Conservation (phyloP, 2,888 invertebrate species). For the Tenthredo scrophulariae region DNA sequence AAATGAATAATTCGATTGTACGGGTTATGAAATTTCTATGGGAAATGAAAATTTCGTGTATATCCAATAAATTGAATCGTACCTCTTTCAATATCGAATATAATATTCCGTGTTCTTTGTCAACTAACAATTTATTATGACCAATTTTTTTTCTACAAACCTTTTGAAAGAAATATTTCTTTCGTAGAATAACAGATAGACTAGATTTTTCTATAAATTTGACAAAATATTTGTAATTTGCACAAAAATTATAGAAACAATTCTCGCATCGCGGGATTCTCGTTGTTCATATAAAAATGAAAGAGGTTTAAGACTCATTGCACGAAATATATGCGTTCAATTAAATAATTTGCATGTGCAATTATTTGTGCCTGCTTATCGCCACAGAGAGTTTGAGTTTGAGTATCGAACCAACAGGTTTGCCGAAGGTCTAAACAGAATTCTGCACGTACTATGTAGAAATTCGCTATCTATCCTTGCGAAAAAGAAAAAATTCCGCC, state of each 20-base stretch:
- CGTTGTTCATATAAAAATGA: not conserved
- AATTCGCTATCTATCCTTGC: not conserved
- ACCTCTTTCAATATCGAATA: not conserved
- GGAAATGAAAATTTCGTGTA: not conserved
- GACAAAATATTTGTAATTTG: not conserved
- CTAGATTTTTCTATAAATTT: not conserved
- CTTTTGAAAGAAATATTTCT: not conserved
- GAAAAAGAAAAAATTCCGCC: not conserved
- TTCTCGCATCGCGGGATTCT: not conserved
- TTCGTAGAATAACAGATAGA: not conserved
- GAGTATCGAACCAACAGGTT: not conserved
- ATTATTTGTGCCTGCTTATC: not conserved
- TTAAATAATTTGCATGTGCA: not conserved
- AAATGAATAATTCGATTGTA: not conserved
- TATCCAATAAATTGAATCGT: too few relatives aligned
- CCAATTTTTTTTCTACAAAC: not conserved
- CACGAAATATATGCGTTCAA: too few relatives aligned
- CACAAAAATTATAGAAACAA: not conserved
- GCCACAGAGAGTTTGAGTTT: not conserved
- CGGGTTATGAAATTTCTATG: not conserved
- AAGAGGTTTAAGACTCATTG: too few relatives aligned
- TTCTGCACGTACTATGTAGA: not conserved
- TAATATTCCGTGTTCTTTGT: not conserved
- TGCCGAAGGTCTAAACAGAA: not conserved
- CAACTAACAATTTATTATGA: not conserved